These are phyloP conservation scores for Pollenia angustigena DNA, from an alignment of 2,888 invertebrate species.

Conservation along the genomic window DNA sequence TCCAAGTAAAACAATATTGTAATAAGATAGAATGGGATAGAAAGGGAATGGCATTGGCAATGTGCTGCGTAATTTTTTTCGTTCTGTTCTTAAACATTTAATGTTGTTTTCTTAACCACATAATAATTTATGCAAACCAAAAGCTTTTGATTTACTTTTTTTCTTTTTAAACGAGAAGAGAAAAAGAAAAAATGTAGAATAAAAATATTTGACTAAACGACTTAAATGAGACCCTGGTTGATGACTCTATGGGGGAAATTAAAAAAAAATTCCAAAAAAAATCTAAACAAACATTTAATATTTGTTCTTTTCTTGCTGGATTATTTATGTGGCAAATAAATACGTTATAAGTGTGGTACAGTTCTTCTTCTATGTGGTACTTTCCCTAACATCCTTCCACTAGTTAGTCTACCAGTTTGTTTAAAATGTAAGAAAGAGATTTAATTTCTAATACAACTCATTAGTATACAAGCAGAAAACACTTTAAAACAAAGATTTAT, in stretches of 20 bases:
- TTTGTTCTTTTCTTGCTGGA: slow-evolving; percentile 48
- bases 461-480: slow-evolving; percentile 56
- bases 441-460: slow-evolving; percentile 57
- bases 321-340: slow-evolving; percentile 55
- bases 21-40: neutral
- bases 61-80: slow-evolving; percentile 33
- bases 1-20: neutral
- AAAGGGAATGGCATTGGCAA: neutral
- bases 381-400: neutral
- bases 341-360: slow-evolving; percentile 10
- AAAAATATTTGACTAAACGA: slow-evolving; percentile 56
- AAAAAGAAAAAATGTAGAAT: slow-evolving; percentile 22
- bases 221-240: slow-evolving; percentile 38
- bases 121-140: slow-evolving; percentile 72
- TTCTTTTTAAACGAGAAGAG: neutral
- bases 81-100: slow-evolving; percentile 38
- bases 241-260: slow-evolving; percentile 6
- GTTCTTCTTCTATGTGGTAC: slow-evolving; percentile 1
- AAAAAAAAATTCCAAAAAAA: neutral
- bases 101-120: slow-evolving; percentile 68
- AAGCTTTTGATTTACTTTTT: slow-evolving; percentile 57
- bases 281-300: slow-evolving; percentile 45
- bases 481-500: slow-evolving; percentile 48
- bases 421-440: slow-evolving; percentile 36
- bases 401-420: slow-evolving; percentile 5